phyloP scores from a whole-genome alignment of 1,140 invertebrate genomes.

The Drosophila pectinifera region DNA sequence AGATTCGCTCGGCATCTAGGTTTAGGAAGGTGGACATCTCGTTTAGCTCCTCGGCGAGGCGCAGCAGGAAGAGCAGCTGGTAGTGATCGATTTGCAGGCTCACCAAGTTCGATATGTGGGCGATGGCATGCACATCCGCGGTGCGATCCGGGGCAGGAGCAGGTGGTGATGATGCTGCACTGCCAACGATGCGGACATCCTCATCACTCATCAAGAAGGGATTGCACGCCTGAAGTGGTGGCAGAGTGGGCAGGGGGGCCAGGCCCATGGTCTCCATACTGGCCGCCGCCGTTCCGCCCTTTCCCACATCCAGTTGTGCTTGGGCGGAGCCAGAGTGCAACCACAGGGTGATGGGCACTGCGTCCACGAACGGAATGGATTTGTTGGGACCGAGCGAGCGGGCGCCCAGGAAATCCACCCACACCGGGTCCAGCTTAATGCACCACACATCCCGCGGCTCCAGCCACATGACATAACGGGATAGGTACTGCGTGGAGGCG shows the following conservation, averaged over 20 bases:
- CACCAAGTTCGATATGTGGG: conserved; percentile 91
- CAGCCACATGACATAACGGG: conserved; percentile 91
- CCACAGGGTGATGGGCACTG: conserved; percentile 95
- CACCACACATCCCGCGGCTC: conserved; percentile 95
- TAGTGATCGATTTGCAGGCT: conserved; percentile 96
- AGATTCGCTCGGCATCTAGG: conserved; percentile 91
- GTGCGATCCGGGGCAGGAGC: conserved; percentile 54
- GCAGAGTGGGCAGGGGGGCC: conserved; percentile 53
- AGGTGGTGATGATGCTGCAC: conserved; percentile 1
- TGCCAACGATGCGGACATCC: conserved; percentile 56
- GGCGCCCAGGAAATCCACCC: conserved; percentile 96
- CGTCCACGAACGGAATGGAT: conserved; percentile 94
- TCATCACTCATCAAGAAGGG: conserved; percentile 80
- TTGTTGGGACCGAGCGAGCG: conserved; percentile 89
- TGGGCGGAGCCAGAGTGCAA: conserved; percentile 83
- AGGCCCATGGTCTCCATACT: conserved; percentile 71
- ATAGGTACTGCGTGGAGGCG: conserved; percentile 73
- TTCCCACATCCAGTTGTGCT: conserved; percentile 54
- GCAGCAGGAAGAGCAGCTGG: conserved; percentile 94
- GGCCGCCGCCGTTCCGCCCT: conserved; percentile 26
- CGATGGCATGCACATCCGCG: conserved; percentile 89
- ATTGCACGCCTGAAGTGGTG: conserved; percentile 72
- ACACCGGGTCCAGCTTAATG: conserved; percentile 94
- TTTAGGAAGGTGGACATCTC: conserved; percentile 92
- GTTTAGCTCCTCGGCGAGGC: conserved; percentile 92